Percentiles rank a stretch among this genome's conserved stretches.
These are phyloP conservation scores for Xiphophorus hellerii DNA, from an alignment of 2,113 vertebrate genomes.

Conservation along the genomic window DNA sequence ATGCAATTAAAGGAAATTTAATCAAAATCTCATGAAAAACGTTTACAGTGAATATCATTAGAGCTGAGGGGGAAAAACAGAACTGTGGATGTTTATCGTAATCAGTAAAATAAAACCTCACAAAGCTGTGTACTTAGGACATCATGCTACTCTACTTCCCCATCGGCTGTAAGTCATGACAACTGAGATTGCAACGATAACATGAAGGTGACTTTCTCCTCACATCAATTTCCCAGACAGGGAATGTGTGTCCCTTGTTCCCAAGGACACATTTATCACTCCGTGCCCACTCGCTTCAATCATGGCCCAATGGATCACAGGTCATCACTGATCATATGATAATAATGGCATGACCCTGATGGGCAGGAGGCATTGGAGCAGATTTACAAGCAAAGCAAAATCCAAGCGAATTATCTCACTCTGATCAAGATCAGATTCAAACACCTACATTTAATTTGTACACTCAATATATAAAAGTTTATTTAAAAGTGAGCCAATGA, in stretches of 20 bases:
- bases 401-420: constrained; percentile 32
- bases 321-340: constrained; percentile 46
- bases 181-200: constrained; percentile 51
- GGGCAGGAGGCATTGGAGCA: constrained; percentile 34
- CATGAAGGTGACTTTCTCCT: constrained; percentile 77
- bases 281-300: constrained; percentile 47
- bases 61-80: background rate
- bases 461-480: background rate
- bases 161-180: constrained; percentile 48
- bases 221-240: constrained; percentile 62
- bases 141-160: constrained; percentile 49
- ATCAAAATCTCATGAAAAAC: constrained; percentile 9
- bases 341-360: constrained; percentile 61
- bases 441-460: background rate
- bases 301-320: constrained; percentile 29
- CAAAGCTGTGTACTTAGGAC: constrained; percentile 3
- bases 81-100: constrained; percentile 23
- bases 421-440: constrained; percentile 18
- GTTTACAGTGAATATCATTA: background rate
- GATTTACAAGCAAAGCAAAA: constrained; percentile 44
- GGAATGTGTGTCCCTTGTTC: constrained; percentile 43
- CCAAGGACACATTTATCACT: constrained; percentile 64
- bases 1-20: constrained; percentile 19
- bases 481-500: background rate
- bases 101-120: constrained; percentile 15